phyloP scores from a whole-genome alignment of 2,113 vertebrate genomes.

The Acanthisitta chloris region DNA sequence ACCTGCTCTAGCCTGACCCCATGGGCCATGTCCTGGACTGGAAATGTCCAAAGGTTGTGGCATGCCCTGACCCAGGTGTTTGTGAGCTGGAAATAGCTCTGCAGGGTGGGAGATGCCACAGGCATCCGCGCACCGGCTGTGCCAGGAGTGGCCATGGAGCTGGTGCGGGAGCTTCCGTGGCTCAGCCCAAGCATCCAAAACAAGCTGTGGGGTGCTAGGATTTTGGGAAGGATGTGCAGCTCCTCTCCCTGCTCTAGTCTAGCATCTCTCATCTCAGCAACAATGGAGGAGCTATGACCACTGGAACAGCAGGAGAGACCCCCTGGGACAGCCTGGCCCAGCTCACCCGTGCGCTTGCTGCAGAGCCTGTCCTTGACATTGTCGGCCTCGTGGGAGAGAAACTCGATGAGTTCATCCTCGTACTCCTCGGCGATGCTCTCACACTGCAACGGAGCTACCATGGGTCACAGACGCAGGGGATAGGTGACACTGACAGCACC shows the following conservation, averaged over 20 bases:
- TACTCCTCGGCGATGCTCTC: slow-evolving; percentile 93
- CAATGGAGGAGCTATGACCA: neutral
- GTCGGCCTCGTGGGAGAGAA: slow-evolving; percentile 88
- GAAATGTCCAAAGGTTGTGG: neutral
- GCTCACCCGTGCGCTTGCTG: slow-evolving; percentile 91
- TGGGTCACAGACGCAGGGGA: too few species aligned
- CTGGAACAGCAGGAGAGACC: too few species aligned
- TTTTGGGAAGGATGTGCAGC: accelerated
- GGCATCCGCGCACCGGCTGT: neutral
- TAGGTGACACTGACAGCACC: accelerated
- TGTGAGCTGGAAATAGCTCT: slow-evolving; percentile 34
- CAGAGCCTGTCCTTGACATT: slow-evolving; percentile 95
- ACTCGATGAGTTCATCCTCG: slow-evolving; percentile 94
- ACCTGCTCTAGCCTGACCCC: accelerated
- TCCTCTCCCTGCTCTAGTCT: neutral
- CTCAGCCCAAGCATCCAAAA: neutral
- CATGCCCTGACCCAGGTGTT: neutral
- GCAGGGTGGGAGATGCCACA: neutral
- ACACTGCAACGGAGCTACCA: slow-evolving; percentile 86
- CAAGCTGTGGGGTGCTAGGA: neutral
- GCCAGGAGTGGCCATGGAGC: neutral
- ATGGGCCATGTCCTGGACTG: neutral
- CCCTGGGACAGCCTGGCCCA: too few species aligned
- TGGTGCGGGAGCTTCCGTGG: neutral
- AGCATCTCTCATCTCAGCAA: neutral